Evolutionary conservation across 2,113 vertebrate species (phyloP).

Genomic region (Equus przewalskii): DNA sequence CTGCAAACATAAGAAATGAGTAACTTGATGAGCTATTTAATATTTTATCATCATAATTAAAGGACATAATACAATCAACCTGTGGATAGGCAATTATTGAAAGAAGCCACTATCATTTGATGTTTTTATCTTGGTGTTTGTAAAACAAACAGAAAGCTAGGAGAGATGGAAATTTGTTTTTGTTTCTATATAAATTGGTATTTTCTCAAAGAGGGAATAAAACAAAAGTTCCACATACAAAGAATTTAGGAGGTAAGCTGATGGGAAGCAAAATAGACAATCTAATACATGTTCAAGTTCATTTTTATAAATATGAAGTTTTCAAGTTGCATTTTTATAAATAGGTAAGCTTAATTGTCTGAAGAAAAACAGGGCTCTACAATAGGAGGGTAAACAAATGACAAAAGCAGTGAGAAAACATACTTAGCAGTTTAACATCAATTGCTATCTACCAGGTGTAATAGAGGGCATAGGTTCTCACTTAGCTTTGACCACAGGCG

Average conservation of each 20-base stretch:
- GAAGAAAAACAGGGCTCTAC: not conserved
- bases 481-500: not conserved
- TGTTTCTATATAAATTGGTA: not conserved
- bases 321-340: not conserved
- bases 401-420: not conserved
- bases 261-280: not conserved
- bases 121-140: not conserved
- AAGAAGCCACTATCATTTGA: not conserved
- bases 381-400: not conserved
- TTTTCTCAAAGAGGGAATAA: slow-evolving; percentile 22
- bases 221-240: slow-evolving; percentile 7
- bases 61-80: not conserved
- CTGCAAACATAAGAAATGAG: not conserved
- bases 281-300: not conserved
- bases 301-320: not conserved
- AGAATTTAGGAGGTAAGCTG: not conserved
- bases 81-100: not conserved
- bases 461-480: not conserved
- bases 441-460: not conserved
- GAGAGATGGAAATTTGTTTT: not conserved
- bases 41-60: not conserved
- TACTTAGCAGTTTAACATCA: not conserved
- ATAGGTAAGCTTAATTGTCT: not conserved
- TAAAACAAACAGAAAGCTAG: not conserved
- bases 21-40: not conserved